Conservation (phyloP, 2,888 invertebrate species). For the Adelognathus sp. region DNA sequence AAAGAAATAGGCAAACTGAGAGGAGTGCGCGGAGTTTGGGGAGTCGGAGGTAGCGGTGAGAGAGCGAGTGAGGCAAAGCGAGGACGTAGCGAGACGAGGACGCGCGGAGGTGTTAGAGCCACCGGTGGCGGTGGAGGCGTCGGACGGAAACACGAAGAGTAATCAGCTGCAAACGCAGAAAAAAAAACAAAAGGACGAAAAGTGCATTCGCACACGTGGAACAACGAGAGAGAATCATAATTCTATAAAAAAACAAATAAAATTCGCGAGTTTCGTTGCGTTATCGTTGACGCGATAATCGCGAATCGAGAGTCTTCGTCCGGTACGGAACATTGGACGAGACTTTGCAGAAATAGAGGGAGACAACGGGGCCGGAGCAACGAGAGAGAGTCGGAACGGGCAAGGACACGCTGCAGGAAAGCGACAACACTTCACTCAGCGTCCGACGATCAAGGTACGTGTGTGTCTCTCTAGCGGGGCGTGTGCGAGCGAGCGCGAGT, state of each 20-base stretch:
- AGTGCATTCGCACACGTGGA: neutral
- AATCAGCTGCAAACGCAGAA: constrained; percentile 4
- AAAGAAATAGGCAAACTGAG: neutral
- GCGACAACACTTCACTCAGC: constrained; percentile 71
- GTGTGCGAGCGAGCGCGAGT: constrained; percentile 19
- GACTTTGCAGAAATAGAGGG: too few relatives aligned
- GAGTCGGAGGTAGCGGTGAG: neutral
- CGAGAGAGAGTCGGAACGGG: constrained; percentile 59
- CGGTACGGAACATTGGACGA: constrained; percentile 21
- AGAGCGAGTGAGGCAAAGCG: neutral
- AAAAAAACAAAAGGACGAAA: neutral
- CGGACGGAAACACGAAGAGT: neutral
- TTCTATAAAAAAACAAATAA: neutral
- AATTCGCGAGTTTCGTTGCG: neutral
- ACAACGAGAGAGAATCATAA: constrained; percentile 14
- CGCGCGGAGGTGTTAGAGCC: constrained; percentile 2
- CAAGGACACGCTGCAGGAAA: constrained; percentile 72
- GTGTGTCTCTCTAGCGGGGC: constrained; percentile 29
- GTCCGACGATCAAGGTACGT: constrained; percentile 76
- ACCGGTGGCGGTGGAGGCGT: constrained; percentile 23
- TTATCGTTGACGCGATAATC: neutral
- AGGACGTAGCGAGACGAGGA: neutral
- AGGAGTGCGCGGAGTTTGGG: neutral
- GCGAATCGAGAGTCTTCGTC: constrained; percentile 3
- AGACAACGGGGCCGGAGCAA: constrained; percentile 62